A percentile compares a stretch with the other conserved stretches of the same genome.
Conservation (phyloP, 2,888 invertebrate species). For the Fissipunctia ypsillon region DNA sequence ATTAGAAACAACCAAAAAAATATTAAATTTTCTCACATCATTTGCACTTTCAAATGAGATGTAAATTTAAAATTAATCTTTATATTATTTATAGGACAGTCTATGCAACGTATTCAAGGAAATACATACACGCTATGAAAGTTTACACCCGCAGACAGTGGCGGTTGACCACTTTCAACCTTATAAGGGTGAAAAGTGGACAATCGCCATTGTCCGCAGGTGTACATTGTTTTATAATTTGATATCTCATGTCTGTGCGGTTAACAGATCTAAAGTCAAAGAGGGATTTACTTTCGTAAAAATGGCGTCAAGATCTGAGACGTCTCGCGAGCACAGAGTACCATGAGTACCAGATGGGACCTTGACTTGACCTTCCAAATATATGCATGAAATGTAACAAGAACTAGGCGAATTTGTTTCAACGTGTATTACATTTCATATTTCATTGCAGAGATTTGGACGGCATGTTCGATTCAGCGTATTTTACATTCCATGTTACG, state of each 20-base stretch:
- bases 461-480: not conserved
- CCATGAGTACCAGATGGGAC: too few relatives aligned
- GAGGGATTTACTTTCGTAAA: slow-evolving; percentile 5
- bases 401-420: not conserved
- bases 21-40: slow-evolving; percentile 41
- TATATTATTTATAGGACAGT: slow-evolving; percentile 52
- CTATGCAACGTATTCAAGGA: slow-evolving; percentile 51
- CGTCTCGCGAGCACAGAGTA: slow-evolving; percentile 7
- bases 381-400: not conserved
- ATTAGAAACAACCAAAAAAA: slow-evolving; percentile 59
- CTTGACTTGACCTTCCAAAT: too few relatives aligned
- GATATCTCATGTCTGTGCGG: slow-evolving; percentile 15
- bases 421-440: not conserved
- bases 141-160: not conserved
- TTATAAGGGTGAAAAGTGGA: not conserved
- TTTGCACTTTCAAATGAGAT: slow-evolving; percentile 52
- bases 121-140: slow-evolving; percentile 38
- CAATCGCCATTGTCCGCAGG: not conserved
- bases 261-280: slow-evolving; percentile 30
- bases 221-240: slow-evolving; percentile 6
- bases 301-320: slow-evolving; percentile 6
- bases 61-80: slow-evolving; percentile 49
- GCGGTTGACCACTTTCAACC: slow-evolving; percentile 1
- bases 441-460: not conserved
- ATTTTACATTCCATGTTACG: not conserved